These are phyloP conservation scores for Coelogynopora nodosa DNA, from an alignment of 2,888 invertebrate genomes.

Conservation along the genomic window DNA sequence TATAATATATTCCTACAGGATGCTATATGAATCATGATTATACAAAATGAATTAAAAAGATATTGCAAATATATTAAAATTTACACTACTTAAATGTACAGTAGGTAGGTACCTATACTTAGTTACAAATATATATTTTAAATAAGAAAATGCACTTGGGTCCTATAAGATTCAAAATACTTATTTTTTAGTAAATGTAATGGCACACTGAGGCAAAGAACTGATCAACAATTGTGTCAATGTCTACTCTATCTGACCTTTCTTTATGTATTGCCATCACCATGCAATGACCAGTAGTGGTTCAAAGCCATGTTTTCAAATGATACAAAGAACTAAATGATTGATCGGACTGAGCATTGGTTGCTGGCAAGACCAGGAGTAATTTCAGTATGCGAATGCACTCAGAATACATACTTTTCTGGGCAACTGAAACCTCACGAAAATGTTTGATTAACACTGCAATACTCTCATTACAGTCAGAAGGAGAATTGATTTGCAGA, in stretches of 20 bases:
- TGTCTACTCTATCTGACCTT: neutral
- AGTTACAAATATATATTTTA: too few species aligned
- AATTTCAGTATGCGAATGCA: slow-evolving; percentile 6
- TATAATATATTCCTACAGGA: too few species aligned
- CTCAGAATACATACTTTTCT: slow-evolving; percentile 10
- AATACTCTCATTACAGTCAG: slow-evolving; percentile 12
- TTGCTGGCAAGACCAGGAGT: neutral
- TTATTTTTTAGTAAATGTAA: too few species aligned
- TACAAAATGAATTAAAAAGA: too few species aligned
- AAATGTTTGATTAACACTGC: neutral
- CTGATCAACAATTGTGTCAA: neutral
- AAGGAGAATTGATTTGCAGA: slow-evolving; percentile 13
- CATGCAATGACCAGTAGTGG: slow-evolving; percentile 1
- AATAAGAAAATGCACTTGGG: too few species aligned
- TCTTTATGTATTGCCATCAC: neutral
- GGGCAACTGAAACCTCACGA: neutral
- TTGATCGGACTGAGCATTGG: neutral
- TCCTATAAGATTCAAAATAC: too few species aligned
- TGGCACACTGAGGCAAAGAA: too few species aligned
- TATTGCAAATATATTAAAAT: too few species aligned
- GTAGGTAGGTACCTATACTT: too few species aligned
- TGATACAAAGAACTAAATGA: neutral
- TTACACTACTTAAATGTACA: too few species aligned
- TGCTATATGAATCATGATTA: too few species aligned
- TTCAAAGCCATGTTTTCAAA: slow-evolving; percentile 25